A percentile compares a stretch with the other conserved stretches of the same genome.
Conservation (phyloP, 2,797 vertebrate species). For the Microctenopoma lineatum region DNA sequence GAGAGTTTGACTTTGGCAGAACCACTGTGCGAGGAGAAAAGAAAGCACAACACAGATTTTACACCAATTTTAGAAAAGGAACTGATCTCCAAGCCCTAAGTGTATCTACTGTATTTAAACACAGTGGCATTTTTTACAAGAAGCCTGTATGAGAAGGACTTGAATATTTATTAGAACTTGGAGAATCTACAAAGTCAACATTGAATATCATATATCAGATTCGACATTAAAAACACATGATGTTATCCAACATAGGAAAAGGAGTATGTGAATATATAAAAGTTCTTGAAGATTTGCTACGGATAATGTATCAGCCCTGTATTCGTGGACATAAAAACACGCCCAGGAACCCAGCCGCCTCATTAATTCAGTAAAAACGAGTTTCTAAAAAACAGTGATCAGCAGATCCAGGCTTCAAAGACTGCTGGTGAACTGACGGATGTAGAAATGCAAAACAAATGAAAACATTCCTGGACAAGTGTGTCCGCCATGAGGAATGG, state of each 20-base stretch:
- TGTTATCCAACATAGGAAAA: neutral
- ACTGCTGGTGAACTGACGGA: slow-evolving; percentile 11
- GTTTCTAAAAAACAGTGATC: slow-evolving; percentile 3
- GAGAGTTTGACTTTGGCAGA: slow-evolving; percentile 23
- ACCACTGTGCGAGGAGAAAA: slow-evolving; percentile 26
- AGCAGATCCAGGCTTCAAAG: slow-evolving; percentile 18
- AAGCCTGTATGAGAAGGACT: neutral
- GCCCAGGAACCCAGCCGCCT: neutral
- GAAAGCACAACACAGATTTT: neutral
- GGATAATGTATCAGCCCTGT: slow-evolving; percentile 3
- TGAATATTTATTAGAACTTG: neutral
- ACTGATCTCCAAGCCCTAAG: neutral
- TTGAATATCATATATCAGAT: neutral
- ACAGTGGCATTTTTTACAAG: neutral
- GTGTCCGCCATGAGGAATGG: slow-evolving; percentile 1
- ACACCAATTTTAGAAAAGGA: slow-evolving; percentile 1
- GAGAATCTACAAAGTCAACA: neutral
- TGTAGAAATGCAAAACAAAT: neutral
- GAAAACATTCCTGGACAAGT: too few relatives aligned
- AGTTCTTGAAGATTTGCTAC: neutral
- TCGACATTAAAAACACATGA: neutral
- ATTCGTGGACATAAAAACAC: slow-evolving; percentile 4
- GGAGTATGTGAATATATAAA: neutral
- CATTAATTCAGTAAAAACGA: neutral
- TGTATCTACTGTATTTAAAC: neutral